A percentile compares a stretch with the other conserved stretches of the same genome.
phyloP scores from a whole-genome alignment of 2,888 invertebrate species.

The Bembecia ichneumoniformis region DNA sequence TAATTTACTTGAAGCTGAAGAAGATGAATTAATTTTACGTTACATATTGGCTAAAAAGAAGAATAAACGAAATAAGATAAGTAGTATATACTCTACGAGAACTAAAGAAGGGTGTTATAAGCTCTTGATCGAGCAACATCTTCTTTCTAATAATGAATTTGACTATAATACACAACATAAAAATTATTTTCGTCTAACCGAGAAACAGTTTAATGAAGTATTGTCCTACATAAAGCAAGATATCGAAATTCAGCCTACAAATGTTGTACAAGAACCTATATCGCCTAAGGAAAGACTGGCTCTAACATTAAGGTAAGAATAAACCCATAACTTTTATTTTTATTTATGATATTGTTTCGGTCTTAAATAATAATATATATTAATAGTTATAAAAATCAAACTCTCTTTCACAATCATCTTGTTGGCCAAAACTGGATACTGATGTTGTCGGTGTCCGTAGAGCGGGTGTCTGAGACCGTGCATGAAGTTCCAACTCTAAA shows the following conservation, averaged over 20 bases:
- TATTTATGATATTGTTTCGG: too few relatives aligned
- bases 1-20: too few relatives aligned
- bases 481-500: neutral
- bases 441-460: neutral
- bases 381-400: too few relatives aligned
- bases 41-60: neutral
- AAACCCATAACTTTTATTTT: too few relatives aligned
- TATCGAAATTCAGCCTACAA: too few relatives aligned
- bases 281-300: too few relatives aligned
- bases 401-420: neutral
- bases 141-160: neutral
- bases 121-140: neutral
- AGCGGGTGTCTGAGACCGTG: neutral
- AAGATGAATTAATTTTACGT: too few relatives aligned
- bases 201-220: neutral
- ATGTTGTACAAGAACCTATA: too few relatives aligned
- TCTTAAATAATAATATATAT: too few relatives aligned
- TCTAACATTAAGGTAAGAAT: too few relatives aligned
- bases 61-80: neutral
- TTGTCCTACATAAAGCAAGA: too few relatives aligned
- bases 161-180: neutral
- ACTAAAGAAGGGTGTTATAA: neutral
- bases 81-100: neutral
- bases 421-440: neutral
- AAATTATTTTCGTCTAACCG: neutral